Conservation (phyloP, 2,797 vertebrate genomes). For the Thalassophryne amazonica region DNA sequence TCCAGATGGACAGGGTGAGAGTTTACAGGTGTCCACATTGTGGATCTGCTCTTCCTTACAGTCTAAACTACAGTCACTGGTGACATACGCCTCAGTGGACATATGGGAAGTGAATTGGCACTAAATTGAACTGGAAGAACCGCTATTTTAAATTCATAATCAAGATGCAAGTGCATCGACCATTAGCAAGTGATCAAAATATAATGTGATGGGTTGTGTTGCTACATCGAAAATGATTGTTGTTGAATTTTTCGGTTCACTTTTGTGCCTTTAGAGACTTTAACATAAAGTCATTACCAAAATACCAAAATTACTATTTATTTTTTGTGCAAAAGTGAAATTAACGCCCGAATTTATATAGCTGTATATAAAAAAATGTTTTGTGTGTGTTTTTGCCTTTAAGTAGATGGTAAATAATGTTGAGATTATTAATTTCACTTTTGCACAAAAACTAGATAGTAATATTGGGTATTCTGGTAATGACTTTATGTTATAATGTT, state of each 20-base stretch:
- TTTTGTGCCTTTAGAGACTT: neutral
- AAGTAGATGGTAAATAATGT: too few species aligned
- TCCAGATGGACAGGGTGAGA: too few species aligned
- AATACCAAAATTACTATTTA: too few species aligned
- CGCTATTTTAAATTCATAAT: neutral
- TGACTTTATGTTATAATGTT: too few species aligned
- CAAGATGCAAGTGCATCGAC: neutral
- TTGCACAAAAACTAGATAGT: too few species aligned
- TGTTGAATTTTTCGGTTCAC: neutral
- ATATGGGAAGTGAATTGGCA: conserved; percentile 51
- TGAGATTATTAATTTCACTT: too few species aligned
- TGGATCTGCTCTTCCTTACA: conserved; percentile 51
- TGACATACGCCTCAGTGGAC: conserved; percentile 42
- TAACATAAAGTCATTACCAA: too few species aligned
- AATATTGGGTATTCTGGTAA: too few species aligned
- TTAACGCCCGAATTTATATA: too few species aligned
- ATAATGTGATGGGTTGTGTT: neutral
- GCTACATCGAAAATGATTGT: neutral
- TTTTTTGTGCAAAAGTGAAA: too few species aligned
- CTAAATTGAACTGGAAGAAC: conserved; percentile 38
- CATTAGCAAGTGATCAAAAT: neutral
- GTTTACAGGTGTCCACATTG: conserved; percentile 13
- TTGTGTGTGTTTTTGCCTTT: too few species aligned
- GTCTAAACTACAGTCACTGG: conserved; percentile 38
- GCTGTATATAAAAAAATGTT: too few species aligned